These are phyloP conservation scores for Neoarius graeffei DNA, from an alignment of 2,113 vertebrate genomes.

Conservation along the genomic window DNA sequence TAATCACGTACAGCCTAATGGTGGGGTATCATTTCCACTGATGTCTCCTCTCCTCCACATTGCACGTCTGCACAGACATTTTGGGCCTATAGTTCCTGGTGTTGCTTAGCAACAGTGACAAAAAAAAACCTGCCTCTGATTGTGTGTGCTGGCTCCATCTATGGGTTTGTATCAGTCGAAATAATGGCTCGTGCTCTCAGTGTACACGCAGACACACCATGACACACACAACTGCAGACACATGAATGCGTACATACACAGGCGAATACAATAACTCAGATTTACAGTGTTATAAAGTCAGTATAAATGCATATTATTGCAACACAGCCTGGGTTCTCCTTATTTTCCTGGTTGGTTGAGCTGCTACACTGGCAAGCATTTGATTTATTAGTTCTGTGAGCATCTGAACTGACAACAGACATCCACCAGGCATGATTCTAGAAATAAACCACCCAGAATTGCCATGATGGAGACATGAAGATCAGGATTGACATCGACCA, in stretches of 20 bases:
- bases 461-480: background rate
- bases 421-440: background rate
- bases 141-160: conserved; percentile 63
- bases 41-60: conserved; percentile 60
- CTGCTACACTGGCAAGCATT: background rate
- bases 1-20: conserved; percentile 14
- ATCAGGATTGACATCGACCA: background rate
- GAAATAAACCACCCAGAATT: conserved; percentile 6
- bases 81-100: conserved; percentile 68
- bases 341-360: background rate
- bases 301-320: background rate
- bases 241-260: background rate
- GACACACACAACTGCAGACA: background rate
- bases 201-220: conserved; percentile 34
- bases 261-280: background rate
- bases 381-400: background rate
- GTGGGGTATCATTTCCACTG: conserved; percentile 56
- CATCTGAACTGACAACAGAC: background rate
- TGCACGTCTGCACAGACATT: conserved; percentile 67
- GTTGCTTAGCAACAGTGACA: conserved; percentile 80
- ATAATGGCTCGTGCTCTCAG: conserved; percentile 63
- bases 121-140: conserved; percentile 73
- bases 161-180: conserved; percentile 66
- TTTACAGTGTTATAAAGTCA: background rate
- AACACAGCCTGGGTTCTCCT: background rate